Base-by-base conservation (phyloP, 2,797 vertebrate genomes). In the Eleutherodactylus coqui region DNA sequence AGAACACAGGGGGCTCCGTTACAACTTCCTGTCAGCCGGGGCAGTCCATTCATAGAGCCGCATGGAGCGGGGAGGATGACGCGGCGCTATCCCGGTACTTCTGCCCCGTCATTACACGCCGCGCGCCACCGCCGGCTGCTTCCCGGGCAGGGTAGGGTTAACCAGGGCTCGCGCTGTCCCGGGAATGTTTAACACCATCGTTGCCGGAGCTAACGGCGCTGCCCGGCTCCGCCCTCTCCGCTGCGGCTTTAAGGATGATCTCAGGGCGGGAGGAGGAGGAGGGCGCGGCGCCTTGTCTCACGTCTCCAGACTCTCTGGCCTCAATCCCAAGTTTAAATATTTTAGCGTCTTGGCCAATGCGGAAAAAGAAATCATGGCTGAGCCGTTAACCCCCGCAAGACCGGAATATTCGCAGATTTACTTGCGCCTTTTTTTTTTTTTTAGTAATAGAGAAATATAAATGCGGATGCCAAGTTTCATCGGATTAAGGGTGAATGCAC, bases 161-260 rank as follows among this genome's bases (percentile, higher is more conserved):
- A 69, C n/a, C 2, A 34, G 60, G 29, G 60, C 60, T 17, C 14
- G 2, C 24, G 13, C 60, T 8, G n/a, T 27, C 58, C 1, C 24
- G 8, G 1, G 19, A 19, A 67, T 19, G 62, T 19, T 67, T 67
- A 67, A 67, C 62, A 2, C 34, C 38, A 19, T 38, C 34, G 21
- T 2, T 13, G 64, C 64, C 34, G 19, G 17, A 38, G 64, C 17
- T 21, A 21, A 10, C 34, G 67, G 67, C 9, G 36, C 5, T 10
- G 17, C 10, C 14, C 64, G 0, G 64, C 64, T 21, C 19, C n/a
- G 8, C 43, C 2, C 27, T 9, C 29, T 14, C 29, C 16, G 1
- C 75, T 83, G 67, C 53, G 21, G 64, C 86, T 87, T 84, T 87
- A 84, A 84, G 86, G 86, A 85, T 85, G 86, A 87, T 34, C 76